Evolutionary conservation across 1,140 invertebrate species (phyloP).

Genomic region (Branchinecta lindahli): DNA sequence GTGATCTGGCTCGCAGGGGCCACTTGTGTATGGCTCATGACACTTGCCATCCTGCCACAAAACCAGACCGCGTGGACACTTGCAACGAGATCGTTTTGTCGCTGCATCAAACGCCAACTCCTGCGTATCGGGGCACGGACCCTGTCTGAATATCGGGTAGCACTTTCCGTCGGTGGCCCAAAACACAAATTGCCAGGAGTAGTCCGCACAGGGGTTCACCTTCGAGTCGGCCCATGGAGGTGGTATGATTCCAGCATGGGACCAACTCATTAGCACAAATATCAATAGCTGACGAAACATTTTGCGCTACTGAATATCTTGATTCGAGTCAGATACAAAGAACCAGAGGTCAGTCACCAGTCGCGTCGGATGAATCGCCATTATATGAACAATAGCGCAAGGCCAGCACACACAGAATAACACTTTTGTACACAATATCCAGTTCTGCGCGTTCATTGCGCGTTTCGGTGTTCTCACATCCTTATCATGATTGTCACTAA

Average conservation of each 20-base stretch:
- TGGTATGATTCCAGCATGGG: slow-evolving; percentile 40
- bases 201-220: slow-evolving; percentile 57
- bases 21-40: slow-evolving; percentile 18
- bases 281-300: neutral
- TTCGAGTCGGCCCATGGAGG: slow-evolving; percentile 65
- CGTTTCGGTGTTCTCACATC: no score
- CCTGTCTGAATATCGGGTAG: slow-evolving; percentile 63
- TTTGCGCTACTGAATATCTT: neutral
- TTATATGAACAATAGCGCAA: no score
- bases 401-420: no score
- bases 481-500: no score
- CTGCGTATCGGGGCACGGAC: slow-evolving; percentile 55
- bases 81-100: slow-evolving; percentile 16
- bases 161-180: slow-evolving; percentile 65
- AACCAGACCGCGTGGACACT: slow-evolving; percentile 16
- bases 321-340: neutral
- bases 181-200: slow-evolving; percentile 65
- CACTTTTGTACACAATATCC: no score
- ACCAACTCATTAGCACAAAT: neutral
- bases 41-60: slow-evolving; percentile 19
- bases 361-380: no score
- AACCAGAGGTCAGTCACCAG: neutral
- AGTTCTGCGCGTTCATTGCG: no score
- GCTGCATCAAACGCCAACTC: slow-evolving; percentile 42
- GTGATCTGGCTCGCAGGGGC: slow-evolving; percentile 17